Conservation (phyloP, 2,888 invertebrate species). For the Antheraea yamamai region DNA sequence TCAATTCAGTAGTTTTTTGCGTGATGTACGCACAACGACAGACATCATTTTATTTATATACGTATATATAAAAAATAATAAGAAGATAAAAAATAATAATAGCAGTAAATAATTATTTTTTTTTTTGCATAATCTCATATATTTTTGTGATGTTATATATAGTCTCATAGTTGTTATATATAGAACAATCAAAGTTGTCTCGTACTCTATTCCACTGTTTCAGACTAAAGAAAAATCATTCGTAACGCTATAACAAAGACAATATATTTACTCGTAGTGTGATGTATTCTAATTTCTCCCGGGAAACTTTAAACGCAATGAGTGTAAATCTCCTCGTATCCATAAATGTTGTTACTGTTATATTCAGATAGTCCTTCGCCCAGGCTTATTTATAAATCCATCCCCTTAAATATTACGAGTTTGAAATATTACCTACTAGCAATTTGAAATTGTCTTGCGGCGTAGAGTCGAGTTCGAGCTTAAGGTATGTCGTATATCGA, state of each 20-base stretch:
- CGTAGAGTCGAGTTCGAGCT: constrained; percentile 35
- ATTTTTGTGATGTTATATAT: too few species aligned
- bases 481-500: constrained; percentile 18
- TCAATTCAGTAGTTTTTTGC: too few species aligned
- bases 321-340: constrained; percentile 62
- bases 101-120: too few species aligned
- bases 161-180: too few species aligned
- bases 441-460: constrained; percentile 71
- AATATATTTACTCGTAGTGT: constrained; percentile 24
- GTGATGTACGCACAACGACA: too few species aligned
- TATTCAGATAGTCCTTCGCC: constrained; percentile 48
- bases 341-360: constrained; percentile 65
- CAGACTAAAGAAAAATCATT: neutral
- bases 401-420: constrained; percentile 57
- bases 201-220: too few species aligned
- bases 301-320: constrained; percentile 56
- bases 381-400: constrained; percentile 63
- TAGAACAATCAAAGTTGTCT: too few species aligned
- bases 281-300: constrained; percentile 42
- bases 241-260: neutral
- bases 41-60: too few species aligned
- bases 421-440: constrained; percentile 60
- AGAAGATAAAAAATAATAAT: too few species aligned
- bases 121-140: too few species aligned
- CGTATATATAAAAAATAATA: too few species aligned